Evolutionary conservation across 2,113 vertebrate genomes (phyloP), one percentile per base, ranked within the genome.

Genomic region (Origma solitaria): DNA sequence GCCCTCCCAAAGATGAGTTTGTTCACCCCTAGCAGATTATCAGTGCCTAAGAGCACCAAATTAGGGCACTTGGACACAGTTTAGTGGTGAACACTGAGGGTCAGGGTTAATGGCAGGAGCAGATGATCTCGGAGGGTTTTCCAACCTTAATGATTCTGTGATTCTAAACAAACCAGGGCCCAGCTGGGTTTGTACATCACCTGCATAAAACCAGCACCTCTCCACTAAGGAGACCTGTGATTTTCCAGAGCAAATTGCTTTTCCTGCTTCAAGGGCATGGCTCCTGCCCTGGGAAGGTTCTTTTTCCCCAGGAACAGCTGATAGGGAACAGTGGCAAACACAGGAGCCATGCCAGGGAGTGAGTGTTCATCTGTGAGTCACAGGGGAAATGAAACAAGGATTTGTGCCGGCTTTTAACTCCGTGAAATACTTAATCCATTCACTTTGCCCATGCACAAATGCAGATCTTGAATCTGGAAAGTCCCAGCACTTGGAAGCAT

Each of bases 301-400:
- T 54, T 72, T 45, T 66, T 62, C 38, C 51, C 22, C 0, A 1
- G 53, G 35, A 90, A 42, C 0, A 9, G 85, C 70, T 92, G 65
- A 21, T 30, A 57, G 61, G 42, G 78, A 70, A 31, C 51, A 42
- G 40, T 45, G 37, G 62, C 68, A 82, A 94, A 65, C 73, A 76
- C 18, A 10, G 69, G 50, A 91, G 57, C 61, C 15, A 1, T 22
- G 33, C 72, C 11, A 1, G 77, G 78, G 83, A 53, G 69, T 38
- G 77, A 92, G 42, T 69, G 90, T 35, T 94, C 77, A 53, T 38
- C 65, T 79, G 73, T 96, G 96, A 97, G 89, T 95, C 95, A 97
- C 22, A 42, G 42, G 38, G 91, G 91, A 95, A 96, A 72, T 61
- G 91, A 94, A 87, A 91, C 44, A 82, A 57, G 69, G 57, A 85